Evolutionary conservation across 2,113 vertebrate species (phyloP).

Genomic region (Halcyon senegalensis): DNA sequence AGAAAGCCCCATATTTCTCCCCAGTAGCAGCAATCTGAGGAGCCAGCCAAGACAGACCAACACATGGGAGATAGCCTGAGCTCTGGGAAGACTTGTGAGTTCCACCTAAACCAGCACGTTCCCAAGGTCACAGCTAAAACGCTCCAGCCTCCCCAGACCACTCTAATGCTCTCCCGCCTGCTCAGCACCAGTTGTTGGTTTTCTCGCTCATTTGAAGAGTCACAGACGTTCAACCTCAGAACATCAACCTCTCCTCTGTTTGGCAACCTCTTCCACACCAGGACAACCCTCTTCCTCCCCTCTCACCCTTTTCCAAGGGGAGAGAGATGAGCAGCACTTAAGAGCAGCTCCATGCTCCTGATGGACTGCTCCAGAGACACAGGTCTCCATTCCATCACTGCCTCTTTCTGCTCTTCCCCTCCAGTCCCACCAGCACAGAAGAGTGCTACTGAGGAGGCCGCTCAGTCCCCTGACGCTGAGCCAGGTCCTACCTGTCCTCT

Average conservation of each 20-base stretch:
- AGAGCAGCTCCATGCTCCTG: not conserved
- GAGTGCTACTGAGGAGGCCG: not conserved
- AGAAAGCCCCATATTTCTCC: not conserved
- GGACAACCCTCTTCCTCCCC: not conserved
- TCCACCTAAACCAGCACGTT: not conserved
- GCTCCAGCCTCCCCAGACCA: no score
- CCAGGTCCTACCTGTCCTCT: not conserved
- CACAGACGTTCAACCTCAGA: not conserved
- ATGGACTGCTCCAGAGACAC: not conserved
- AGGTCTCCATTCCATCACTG: fast-evolving
- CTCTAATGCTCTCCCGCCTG: not conserved
- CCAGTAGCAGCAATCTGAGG: not conserved
- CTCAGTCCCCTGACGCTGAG: not conserved
- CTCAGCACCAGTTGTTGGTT: not conserved
- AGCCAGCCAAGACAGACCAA: not conserved
- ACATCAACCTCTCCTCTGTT: not conserved
- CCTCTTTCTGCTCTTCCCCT: not conserved
- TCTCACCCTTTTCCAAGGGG: not conserved
- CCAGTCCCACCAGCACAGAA: not conserved
- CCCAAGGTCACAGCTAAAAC: not conserved
- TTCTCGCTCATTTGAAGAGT: not conserved
- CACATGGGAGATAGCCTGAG: fast-evolving
- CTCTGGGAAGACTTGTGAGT: not conserved
- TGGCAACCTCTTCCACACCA: not conserved
- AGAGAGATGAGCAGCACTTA: not conserved